Evolutionary conservation across 2,797 vertebrate species (phyloP).

Genomic region (Takifugu ocellatus): DNA sequence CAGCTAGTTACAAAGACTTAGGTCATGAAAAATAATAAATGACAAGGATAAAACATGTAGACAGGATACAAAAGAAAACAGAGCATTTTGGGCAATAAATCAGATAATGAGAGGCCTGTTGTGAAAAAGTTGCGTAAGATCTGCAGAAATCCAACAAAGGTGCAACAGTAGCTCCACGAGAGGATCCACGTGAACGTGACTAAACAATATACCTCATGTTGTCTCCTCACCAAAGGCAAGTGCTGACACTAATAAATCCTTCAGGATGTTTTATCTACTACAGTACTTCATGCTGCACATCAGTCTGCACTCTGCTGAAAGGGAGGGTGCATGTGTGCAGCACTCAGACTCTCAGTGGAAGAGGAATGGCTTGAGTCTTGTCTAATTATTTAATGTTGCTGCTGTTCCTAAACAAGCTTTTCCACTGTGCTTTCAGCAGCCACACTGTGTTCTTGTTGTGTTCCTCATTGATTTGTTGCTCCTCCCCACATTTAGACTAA

Average conservation of each 20-base stretch:
- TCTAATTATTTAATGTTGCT: constrained; percentile 17
- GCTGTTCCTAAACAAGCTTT: not conserved
- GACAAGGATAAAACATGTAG: constrained; percentile 8
- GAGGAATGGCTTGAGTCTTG: constrained; percentile 13
- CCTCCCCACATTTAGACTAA: not conserved
- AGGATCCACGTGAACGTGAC: constrained; percentile 16
- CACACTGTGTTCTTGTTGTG: not conserved
- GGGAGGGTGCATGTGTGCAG: constrained; percentile 3
- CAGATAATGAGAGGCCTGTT: not conserved
- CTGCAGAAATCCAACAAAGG: constrained; percentile 5
- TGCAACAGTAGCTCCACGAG: constrained; percentile 4
- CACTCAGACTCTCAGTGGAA: constrained; percentile 8
- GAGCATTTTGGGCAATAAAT: too few relatives aligned
- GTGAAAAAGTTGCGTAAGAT: constrained; percentile 3
- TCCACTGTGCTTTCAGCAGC: too few relatives aligned
- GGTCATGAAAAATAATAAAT: constrained; percentile 38
- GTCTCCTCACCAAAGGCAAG: constrained; percentile 15
- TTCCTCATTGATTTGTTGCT: not conserved
- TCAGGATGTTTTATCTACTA: constrained; percentile 12
- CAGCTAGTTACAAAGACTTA: constrained; percentile 11
- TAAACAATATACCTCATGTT: constrained; percentile 25
- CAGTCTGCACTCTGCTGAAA: constrained; percentile 20
- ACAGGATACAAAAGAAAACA: constrained; percentile 10
- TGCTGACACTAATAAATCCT: constrained; percentile 25
- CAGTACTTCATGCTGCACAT: constrained; percentile 21